These are phyloP conservation scores for Lymantria monacha DNA, from an alignment of 2,888 invertebrate species.

Conservation along the genomic window DNA sequence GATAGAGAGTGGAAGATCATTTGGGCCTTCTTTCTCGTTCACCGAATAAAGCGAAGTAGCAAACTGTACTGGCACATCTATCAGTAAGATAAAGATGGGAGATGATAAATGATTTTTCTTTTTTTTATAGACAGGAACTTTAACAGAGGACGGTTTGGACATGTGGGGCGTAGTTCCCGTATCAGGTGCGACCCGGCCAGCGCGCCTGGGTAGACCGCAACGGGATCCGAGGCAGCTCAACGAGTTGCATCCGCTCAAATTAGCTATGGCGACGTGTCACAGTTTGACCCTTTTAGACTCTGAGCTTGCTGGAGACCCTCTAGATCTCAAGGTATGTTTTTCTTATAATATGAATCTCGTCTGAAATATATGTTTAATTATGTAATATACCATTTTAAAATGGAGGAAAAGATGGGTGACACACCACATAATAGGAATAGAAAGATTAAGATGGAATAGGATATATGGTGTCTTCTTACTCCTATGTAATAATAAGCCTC, in stretches of 20 bases:
- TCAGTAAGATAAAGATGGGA: no score
- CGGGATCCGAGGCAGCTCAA: constrained; percentile 74
- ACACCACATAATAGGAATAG: no score
- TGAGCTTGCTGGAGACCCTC: constrained; percentile 94
- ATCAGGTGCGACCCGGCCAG: constrained; percentile 41
- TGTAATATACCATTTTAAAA: no score
- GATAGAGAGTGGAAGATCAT: no score
- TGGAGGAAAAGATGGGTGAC: no score
- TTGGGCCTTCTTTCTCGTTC: no score
- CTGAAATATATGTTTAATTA: background rate
- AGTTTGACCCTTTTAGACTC: constrained; percentile 95
- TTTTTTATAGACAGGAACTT: constrained; percentile 90
- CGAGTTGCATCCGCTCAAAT: constrained; percentile 80
- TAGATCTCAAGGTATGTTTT: constrained; percentile 90
- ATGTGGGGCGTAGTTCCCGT: constrained; percentile 95
- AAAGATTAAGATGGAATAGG: no score
- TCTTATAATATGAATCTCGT: background rate
- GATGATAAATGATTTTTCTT: no score
- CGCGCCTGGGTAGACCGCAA: constrained; percentile 62
- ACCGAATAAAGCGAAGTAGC: no score
- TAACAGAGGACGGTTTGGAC: constrained; percentile 97
- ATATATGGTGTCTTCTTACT: no score
- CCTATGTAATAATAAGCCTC: no score
- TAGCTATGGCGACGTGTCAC: constrained; percentile 96
- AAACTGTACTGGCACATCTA: no score